A percentile compares a stretch with the other conserved stretches of the same genome.
These are phyloP conservation scores for Aratinga solstitialis DNA, from an alignment of 2,797 vertebrate species.

Conservation along the genomic window DNA sequence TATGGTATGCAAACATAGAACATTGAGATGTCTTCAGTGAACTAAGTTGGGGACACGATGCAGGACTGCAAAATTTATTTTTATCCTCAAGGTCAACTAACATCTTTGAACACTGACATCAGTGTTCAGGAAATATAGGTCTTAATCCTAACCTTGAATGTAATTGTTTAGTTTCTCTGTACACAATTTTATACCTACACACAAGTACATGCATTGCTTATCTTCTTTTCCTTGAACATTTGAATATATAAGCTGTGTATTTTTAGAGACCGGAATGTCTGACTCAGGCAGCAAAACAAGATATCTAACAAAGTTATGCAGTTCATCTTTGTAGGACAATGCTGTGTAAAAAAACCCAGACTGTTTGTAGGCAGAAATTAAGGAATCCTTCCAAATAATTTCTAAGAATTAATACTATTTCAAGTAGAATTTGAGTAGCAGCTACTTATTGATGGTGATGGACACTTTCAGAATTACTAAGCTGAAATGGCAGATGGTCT, in stretches of 20 bases:
- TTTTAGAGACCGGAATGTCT: not conserved
- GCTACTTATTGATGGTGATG: not conserved
- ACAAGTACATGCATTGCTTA: not conserved
- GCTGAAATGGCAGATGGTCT: not conserved
- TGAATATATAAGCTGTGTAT: not conserved
- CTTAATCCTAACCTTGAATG: not conserved
- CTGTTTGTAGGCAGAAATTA: not conserved
- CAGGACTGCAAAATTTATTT: slow-evolving; percentile 30
- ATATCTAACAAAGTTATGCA: not conserved
- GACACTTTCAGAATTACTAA: not conserved
- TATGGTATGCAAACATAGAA: slow-evolving; percentile 25
- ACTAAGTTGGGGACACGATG: not conserved
- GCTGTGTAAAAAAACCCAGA: not conserved
- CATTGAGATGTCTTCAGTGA: not conserved
- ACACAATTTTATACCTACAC: not conserved
- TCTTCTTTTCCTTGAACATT: not conserved
- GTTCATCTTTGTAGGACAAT: not conserved
- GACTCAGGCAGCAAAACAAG: not conserved
- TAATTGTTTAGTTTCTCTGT: not conserved
- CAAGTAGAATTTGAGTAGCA: not conserved
- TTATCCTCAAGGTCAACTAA: slow-evolving; percentile 43
- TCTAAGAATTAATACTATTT: not conserved
- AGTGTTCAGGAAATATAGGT: not conserved
- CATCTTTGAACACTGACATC: slow-evolving; percentile 10
- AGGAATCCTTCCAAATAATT: not conserved